Base-by-base conservation (phyloP, 1,140 invertebrate species). In the Leptopilina boulardi region DNA sequence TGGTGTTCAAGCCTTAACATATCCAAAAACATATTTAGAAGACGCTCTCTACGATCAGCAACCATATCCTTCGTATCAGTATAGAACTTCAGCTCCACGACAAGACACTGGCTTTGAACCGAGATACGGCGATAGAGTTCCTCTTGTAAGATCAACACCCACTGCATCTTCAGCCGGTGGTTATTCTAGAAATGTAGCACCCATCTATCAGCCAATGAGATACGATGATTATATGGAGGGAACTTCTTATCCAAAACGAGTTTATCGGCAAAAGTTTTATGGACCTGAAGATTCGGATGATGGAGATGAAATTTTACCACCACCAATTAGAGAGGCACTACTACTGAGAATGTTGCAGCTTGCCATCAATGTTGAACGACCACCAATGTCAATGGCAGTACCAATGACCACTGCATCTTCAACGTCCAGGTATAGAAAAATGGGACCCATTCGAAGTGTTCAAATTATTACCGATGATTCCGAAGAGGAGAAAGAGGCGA, bases 311-410 rank as follows among this genome's bases (percentile, higher is more conserved):
- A 94, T 93, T 80, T 81, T 95, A 15, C 94, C 94, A 10, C 89
- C 93, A 0, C 93, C 94, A 34, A 93, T 95, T 9, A 88, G 94
- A 47, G 94, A 95, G 87, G 94, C 94, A 78, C 85, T 95, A 19
- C 82, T 95, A 5, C 81, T 95, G 70, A 93, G 94, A 80, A 95
- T 95, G 94, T 85, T 95, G 3, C 93, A 95, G 79, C 81, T 95
- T 19, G 94, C 94, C 0, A 94, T 95, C 71, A 94, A 93, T 82
- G 92, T 93, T 1, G 93, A 94, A 80, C 91, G 92, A 56, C 91
- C 92, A 41, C 83, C 92, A 4, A 84, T 91, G 76, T 72, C 86
- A 13, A 84, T 83, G 0, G 75, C 79, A 0, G 34, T 88, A 19
- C 79, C 88, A 23, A 80, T 82, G 1, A 88, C 83, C 11, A 84